Evolutionary conservation across 2,797 vertebrate species (phyloP).

Genomic region (Melanotaenia boesemani): DNA sequence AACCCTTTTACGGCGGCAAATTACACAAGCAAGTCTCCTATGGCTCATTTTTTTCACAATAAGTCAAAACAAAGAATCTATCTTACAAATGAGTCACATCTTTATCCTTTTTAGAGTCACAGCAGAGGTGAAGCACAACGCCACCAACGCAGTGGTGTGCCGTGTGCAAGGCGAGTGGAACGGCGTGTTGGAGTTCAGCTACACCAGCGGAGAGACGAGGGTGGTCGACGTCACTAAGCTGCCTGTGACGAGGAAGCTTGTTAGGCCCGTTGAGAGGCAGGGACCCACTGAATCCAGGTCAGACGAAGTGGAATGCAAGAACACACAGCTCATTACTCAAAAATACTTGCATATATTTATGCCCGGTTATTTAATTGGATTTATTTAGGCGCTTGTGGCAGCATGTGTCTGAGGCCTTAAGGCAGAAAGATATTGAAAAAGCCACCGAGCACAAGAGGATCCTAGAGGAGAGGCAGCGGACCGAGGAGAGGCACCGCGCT

Average conservation of each 20-base stretch:
- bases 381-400: constrained; percentile 91
- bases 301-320: constrained; percentile 1
- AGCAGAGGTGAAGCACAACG: constrained; percentile 95
- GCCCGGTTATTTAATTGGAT: neutral
- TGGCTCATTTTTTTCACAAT: neutral
- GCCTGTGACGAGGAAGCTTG: constrained; percentile 89
- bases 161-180: constrained; percentile 98
- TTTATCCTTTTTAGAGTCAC: constrained; percentile 85
- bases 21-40: constrained; percentile 88
- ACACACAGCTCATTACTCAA: neutral
- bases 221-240: constrained; percentile 91
- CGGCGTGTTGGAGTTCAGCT: constrained; percentile 92
- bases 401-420: constrained; percentile 91
- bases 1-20: constrained; percentile 98
- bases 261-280: constrained; percentile 92
- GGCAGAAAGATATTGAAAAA: constrained; percentile 93
- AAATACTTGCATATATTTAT: neutral
- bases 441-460: constrained; percentile 95
- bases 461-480: constrained; percentile 93
- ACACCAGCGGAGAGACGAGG: constrained; percentile 89
- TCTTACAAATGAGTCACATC: neutral
- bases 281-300: constrained; percentile 95
- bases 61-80: neutral
- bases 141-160: constrained; percentile 91
- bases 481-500: constrained; percentile 90